A percentile compares a stretch with the other conserved stretches of the same genome.
Evolutionary conservation across 2,888 invertebrate genomes (phyloP).

Genomic region (Argyresthia albistria): DNA sequence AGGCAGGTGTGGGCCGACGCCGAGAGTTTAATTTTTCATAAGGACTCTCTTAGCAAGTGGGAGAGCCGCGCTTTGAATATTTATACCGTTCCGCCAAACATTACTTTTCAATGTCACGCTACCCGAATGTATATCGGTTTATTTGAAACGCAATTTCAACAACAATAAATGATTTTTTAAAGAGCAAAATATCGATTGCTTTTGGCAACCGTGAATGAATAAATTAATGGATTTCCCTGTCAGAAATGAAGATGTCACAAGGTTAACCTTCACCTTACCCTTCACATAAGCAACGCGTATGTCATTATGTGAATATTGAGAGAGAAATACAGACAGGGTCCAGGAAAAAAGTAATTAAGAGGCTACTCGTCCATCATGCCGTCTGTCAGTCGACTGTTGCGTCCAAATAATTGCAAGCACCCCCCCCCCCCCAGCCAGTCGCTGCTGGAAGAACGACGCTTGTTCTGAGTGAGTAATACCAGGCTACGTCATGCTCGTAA

Average conservation of each 20-base stretch:
- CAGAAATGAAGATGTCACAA: not conserved
- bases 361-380: slow-evolving; percentile 37
- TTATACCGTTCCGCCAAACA: slow-evolving; percentile 14
- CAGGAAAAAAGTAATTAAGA: slow-evolving; percentile 30
- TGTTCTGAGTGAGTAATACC: slow-evolving; percentile 8
- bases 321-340: not conserved
- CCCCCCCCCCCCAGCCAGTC: slow-evolving; percentile 24
- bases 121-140: too few relatives aligned
- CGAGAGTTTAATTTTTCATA: slow-evolving; percentile 42
- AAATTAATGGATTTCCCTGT: too few relatives aligned
- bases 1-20: slow-evolving; percentile 40
- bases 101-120: too few relatives aligned
- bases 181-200: too few relatives aligned
- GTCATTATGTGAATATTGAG: not conserved
- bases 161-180: too few relatives aligned
- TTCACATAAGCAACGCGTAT: not conserved
- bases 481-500: slow-evolving; percentile 7
- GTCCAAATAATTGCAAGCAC: slow-evolving; percentile 39
- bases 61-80: slow-evolving; percentile 20
- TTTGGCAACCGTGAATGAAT: too few relatives aligned
- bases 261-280: not conserved
- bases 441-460: slow-evolving; percentile 18
- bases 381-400: slow-evolving; percentile 25
- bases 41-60: slow-evolving; percentile 17
- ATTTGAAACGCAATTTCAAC: too few relatives aligned